These are phyloP conservation scores for Lissonota sp. DNA, from an alignment of 2,888 invertebrate species.

Conservation along the genomic window DNA sequence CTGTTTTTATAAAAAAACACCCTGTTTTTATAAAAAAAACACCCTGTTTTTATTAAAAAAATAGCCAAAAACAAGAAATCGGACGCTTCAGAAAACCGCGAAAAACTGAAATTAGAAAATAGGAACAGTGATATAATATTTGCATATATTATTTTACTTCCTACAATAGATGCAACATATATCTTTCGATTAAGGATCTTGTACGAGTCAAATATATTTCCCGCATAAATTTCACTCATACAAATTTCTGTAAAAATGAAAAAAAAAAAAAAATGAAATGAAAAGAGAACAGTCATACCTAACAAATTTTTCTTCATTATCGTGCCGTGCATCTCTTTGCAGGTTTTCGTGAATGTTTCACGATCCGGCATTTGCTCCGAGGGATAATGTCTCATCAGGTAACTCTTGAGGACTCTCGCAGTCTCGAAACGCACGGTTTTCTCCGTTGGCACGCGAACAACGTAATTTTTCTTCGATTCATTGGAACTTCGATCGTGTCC, in stretches of 20 bases:
- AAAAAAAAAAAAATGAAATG: too few relatives aligned
- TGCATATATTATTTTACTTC: too few relatives aligned
- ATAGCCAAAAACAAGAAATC: too few relatives aligned
- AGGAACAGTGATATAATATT: too few relatives aligned
- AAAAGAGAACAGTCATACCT: conserved; percentile 66
- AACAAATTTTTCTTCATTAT: conserved; percentile 72
- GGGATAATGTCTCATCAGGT: conserved; percentile 76
- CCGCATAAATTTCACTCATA: conserved; percentile 9
- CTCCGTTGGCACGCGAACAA: conserved; percentile 63
- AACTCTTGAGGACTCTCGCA: conserved; percentile 74
- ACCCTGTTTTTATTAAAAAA: too few relatives aligned
- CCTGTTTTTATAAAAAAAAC: too few relatives aligned
- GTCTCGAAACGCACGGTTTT: conserved; percentile 73
- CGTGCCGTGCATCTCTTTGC: conserved; percentile 74
- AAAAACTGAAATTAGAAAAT: too few relatives aligned
- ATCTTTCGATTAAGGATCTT: too few relatives aligned
- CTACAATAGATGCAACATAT: too few relatives aligned
- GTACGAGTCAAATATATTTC: not conserved
- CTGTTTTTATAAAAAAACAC: too few relatives aligned
- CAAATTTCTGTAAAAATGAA: not conserved
- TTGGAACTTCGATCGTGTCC: conserved; percentile 31
- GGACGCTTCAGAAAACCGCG: too few relatives aligned
- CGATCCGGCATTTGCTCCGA: conserved; percentile 76
- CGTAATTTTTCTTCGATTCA: conserved; percentile 50
- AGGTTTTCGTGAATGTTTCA: conserved; percentile 74